These are phyloP conservation scores for Parelbella ahira DNA, from an alignment of 2,888 invertebrate genomes.

Conservation along the genomic window DNA sequence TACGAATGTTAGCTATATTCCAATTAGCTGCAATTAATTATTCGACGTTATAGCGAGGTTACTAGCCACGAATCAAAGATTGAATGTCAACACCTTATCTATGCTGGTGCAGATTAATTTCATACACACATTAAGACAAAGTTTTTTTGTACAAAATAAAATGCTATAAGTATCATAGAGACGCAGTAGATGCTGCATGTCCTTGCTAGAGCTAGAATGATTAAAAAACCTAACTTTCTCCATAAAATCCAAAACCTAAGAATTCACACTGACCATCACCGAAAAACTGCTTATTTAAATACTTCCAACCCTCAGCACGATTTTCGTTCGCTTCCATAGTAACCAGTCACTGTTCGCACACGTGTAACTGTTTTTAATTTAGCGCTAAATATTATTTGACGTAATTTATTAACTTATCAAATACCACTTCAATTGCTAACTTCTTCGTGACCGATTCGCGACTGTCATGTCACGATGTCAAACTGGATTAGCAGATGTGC, in stretches of 20 bases:
- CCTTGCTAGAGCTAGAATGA: too few species aligned
- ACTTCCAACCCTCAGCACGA: constrained; percentile 75
- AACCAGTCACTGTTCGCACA: constrained; percentile 11
- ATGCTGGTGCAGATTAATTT: constrained; percentile 6
- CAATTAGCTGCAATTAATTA: too few species aligned
- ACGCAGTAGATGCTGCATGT: too few species aligned
- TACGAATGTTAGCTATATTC: too few species aligned
- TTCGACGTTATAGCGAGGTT: neutral
- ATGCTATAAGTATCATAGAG: too few species aligned
- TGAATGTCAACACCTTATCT: constrained; percentile 21
- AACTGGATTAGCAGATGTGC: neutral
- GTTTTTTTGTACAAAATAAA: too few species aligned
- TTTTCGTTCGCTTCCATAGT: constrained; percentile 62
- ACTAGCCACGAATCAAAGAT: constrained; percentile 16
- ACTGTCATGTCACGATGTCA: constrained; percentile 23
- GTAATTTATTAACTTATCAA: constrained; percentile 18
- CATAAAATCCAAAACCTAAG: too few species aligned
- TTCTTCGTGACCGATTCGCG: constrained; percentile 27
- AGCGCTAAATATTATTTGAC: constrained; percentile 21
- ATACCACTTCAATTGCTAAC: constrained; percentile 19
- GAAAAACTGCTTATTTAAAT: constrained; percentile 74
- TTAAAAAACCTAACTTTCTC: too few species aligned
- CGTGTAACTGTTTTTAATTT: constrained; percentile 4
- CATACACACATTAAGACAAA: too few species aligned
- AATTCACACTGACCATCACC: constrained; percentile 65